Conservation (phyloP, 2,113 vertebrate genomes). For the Psilopsiagon aurifrons region DNA sequence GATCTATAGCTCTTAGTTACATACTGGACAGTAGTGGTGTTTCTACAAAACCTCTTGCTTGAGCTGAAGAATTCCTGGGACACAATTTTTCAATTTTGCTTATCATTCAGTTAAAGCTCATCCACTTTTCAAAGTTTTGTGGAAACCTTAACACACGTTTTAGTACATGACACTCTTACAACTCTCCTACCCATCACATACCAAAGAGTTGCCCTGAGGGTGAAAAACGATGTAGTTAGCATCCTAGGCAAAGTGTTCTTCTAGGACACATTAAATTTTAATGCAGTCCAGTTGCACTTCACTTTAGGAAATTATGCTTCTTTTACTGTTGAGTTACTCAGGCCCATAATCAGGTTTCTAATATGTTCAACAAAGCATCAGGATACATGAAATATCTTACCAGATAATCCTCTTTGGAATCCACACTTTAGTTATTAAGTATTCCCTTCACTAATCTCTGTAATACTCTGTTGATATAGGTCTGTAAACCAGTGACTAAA, state of each 20-base stretch:
- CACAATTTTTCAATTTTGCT: not conserved
- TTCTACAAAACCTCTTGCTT: not conserved
- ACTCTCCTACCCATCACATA: not conserved
- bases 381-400: constrained; percentile 63
- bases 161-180: not conserved
- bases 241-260: not conserved
- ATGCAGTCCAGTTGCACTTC: not conserved
- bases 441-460: constrained; percentile 66
- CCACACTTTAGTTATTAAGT: constrained; percentile 69
- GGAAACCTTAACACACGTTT: not conserved
- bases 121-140: not conserved
- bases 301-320: constrained; percentile 8
- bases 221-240: not conserved
- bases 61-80: not conserved
- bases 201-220: not conserved
- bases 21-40: not conserved
- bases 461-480: constrained; percentile 67
- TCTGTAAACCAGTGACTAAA: constrained; percentile 68
- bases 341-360: constrained; percentile 29
- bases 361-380: constrained; percentile 57
- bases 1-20: not conserved
- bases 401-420: constrained; percentile 72
- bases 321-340: constrained; percentile 28
- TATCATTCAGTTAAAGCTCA: not conserved
- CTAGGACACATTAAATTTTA: not conserved